A percentile compares a stretch with the other conserved stretches of the same genome.
These are phyloP conservation scores for Drosophila siamana DNA, from an alignment of 2,888 invertebrate genomes.

Conservation along the genomic window DNA sequence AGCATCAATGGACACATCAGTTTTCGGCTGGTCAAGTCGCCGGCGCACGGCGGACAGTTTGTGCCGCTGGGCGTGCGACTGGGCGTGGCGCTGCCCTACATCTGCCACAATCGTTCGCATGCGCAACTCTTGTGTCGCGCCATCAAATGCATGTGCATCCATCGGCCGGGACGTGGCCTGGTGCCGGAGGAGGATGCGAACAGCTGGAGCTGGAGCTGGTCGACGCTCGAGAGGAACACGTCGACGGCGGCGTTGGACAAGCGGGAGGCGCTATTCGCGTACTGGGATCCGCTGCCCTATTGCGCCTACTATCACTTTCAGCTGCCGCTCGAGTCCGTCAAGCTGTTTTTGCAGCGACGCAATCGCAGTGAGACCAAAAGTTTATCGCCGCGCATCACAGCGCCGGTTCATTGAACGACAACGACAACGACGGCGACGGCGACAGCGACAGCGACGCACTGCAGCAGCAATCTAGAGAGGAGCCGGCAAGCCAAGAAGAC, in stretches of 20 bases:
- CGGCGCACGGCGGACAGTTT: conserved; percentile 86
- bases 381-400: conserved; percentile 79
- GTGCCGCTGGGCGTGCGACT: conserved; percentile 90
- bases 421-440: conserved; percentile 17
- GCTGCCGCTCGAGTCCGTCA: conserved; percentile 88
- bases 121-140: conserved; percentile 87
- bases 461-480: conserved; percentile 30
- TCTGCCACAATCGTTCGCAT: conserved; percentile 91
- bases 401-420: conserved; percentile 79
- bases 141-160: conserved; percentile 87
- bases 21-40: conserved; percentile 90
- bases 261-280: conserved; percentile 92
- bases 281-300: conserved; percentile 94
- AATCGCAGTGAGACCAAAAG: conserved; percentile 76
- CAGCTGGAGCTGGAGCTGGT: conserved; percentile 82
- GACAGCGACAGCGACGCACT: conserved; percentile 51
- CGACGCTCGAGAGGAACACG: conserved; percentile 64
- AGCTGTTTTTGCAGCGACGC: conserved; percentile 87
- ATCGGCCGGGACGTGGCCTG: conserved; percentile 85
- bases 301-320: conserved; percentile 94
- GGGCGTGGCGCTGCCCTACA: conserved; percentile 92
- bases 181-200: conserved; percentile 84
- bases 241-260: conserved; percentile 88
- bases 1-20: conserved; percentile 92
- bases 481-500: conserved; percentile 19